A percentile compares a stretch with the other conserved stretches of the same genome.
These are phyloP conservation scores for Creontiades dilutus DNA, from an alignment of 2,888 invertebrate species.

Conservation along the genomic window DNA sequence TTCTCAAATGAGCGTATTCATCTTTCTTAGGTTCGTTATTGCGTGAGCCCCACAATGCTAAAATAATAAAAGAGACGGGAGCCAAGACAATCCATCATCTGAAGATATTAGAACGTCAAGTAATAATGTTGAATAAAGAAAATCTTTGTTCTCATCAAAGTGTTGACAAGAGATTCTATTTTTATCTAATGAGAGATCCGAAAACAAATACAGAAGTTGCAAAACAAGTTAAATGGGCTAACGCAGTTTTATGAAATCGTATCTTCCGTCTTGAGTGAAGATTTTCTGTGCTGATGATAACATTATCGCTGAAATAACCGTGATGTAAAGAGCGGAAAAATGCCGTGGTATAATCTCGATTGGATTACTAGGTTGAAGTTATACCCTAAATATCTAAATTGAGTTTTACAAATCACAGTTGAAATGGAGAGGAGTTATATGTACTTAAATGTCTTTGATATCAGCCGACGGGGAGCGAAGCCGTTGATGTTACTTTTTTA, in stretches of 20 bases:
- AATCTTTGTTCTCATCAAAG: slow-evolving; percentile 33
- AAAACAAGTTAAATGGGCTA: slow-evolving; percentile 42
- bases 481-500: slow-evolving; percentile 29
- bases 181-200: slow-evolving; percentile 5
- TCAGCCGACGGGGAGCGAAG: neutral
- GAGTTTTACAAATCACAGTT: slow-evolving; percentile 38
- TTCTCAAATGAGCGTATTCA: slow-evolving; percentile 13
- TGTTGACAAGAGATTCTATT: slow-evolving; percentile 13
- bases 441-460: slow-evolving; percentile 9
- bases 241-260: slow-evolving; percentile 21
- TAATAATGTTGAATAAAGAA: slow-evolving; percentile 27
- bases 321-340: neutral
- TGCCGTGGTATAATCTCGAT: neutral
- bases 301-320: neutral
- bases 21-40: slow-evolving; percentile 1
- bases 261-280: neutral
- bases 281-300: neutral
- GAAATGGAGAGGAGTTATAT: neutral
- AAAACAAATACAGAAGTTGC: slow-evolving; percentile 42
- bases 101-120: slow-evolving; percentile 28
- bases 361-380: neutral
- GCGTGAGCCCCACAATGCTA: neutral
- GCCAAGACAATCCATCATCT: slow-evolving; percentile 28
- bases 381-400: neutral
- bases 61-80: slow-evolving; percentile 35